Conservation (phyloP, 2,113 vertebrate species). For the Macroglossus sobrinus region DNA sequence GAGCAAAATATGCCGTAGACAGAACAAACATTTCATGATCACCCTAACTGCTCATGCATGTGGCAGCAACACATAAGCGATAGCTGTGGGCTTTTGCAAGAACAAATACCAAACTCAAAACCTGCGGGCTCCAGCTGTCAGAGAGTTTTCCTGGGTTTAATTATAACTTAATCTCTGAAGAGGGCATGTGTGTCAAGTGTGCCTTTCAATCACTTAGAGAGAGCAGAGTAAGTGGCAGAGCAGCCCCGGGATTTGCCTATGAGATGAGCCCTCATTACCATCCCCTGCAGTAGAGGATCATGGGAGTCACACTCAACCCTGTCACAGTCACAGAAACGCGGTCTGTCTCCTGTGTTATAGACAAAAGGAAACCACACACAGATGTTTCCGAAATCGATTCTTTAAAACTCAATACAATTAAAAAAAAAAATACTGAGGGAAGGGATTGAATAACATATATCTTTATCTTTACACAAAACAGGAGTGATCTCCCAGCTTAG, state of each 20-base stretch:
- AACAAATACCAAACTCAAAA: conserved; percentile 38
- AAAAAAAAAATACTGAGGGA: neutral
- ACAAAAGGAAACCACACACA: neutral
- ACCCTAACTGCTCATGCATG: neutral
- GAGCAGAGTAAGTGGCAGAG: neutral
- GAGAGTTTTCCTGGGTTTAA: conserved; percentile 61
- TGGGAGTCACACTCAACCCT: neutral
- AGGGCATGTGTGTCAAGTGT: conserved; percentile 53
- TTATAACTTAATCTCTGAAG: conserved; percentile 56
- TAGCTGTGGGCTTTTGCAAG: neutral
- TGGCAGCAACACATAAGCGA: neutral
- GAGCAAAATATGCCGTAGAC: conserved; percentile 36
- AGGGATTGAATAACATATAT: neutral
- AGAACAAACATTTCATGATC: conserved; percentile 36
- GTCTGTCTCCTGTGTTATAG: neutral
- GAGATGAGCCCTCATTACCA: neutral
- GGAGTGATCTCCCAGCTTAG: neutral
- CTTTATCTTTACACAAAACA: neutral
- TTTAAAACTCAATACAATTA: neutral
- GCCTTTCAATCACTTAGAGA: conserved; percentile 52
- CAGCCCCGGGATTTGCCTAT: neutral
- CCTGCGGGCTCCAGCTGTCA: neutral
- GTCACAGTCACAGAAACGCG: neutral
- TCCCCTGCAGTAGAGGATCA: neutral
- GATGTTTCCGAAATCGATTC: neutral